These are phyloP conservation scores for Thermophis baileyi DNA, from an alignment of 2,113 vertebrate species.

Conservation along the genomic window DNA sequence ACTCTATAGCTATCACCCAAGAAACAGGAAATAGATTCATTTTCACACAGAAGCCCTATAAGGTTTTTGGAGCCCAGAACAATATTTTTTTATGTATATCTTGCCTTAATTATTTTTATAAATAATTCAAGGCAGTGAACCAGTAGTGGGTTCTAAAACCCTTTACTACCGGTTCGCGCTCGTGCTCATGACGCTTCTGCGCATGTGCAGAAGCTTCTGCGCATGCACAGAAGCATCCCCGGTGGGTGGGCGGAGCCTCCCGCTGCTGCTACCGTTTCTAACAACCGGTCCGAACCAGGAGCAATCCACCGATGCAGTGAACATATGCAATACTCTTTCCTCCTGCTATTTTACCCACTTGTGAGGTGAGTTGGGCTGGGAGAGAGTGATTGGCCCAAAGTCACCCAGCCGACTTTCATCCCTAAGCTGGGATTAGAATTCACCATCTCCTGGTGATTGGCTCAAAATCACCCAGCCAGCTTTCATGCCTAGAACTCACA, in stretches of 20 bases:
- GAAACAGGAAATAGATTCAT: neutral
- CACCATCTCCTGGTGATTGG: neutral
- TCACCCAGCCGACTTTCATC: neutral
- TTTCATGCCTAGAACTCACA: neutral
- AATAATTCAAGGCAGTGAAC: neutral
- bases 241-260: no score
- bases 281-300: no score
- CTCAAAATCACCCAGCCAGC: neutral
- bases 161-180: no score
- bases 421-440: neutral
- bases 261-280: no score
- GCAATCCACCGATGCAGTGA: no score
- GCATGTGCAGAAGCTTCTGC: no score
- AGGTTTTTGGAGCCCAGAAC: neutral
- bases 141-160: no score
- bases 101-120: neutral
- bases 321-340: neutral
- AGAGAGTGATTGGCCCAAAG: neutral
- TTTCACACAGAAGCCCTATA: no score
- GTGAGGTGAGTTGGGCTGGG: neutral
- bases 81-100: neutral
- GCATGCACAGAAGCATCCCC: no score
- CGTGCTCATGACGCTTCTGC: no score
- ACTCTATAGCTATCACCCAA: neutral
- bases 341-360: neutral